Evolutionary conservation across 2,888 invertebrate species (phyloP), one percentile per base, ranked within the genome.

Genomic region (Philaethria dido): DNA sequence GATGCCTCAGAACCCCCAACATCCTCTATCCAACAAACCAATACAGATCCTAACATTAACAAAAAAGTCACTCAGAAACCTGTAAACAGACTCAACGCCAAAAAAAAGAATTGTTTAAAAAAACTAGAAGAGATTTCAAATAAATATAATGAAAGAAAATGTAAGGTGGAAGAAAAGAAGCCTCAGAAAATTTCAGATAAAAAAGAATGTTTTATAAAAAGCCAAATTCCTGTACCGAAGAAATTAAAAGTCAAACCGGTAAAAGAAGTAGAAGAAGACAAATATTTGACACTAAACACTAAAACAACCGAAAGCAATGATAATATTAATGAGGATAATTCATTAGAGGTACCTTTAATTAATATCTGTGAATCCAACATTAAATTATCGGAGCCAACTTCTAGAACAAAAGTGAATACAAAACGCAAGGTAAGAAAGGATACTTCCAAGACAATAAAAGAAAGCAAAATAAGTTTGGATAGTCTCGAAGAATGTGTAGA

Each of bases 401-500:
- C 18, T n/a, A 36, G 74, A 66, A 47, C 69, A 45, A 69, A 68
- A 57, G 6, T 9, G 3, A 61, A 45, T 25, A 44, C 45, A 42
- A 62, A 62, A 29, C 25, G 71, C 67, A 71, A 67, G 22, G 72
- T 69, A 64, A 72, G 68, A 70, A 73, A 71, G 67, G 71, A 72
- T 3, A 44, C 20, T 25, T 72, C 69, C 29, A 76, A 68, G 68
- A 77, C 73, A 22, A 68, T 70, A 39, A 88, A 88, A 81, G 88
- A 88, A 77, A 86, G 72, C 60, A 89, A 82, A 57, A 86, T 92
- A 79, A 92, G 92, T 75, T 77, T 88, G 72, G 92, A 91, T 71
- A 92, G 92, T 72, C 82, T 92, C 48, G 91, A 92, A 54, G 85
- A 84, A 59, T 64, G 67, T 68, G 67, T 69, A 39, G 73, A 73